A percentile compares a stretch with the other conserved stretches of the same genome.
These are phyloP conservation scores for Bothrops jararaca DNA, from an alignment of 2,113 vertebrate genomes.

Conservation along the genomic window DNA sequence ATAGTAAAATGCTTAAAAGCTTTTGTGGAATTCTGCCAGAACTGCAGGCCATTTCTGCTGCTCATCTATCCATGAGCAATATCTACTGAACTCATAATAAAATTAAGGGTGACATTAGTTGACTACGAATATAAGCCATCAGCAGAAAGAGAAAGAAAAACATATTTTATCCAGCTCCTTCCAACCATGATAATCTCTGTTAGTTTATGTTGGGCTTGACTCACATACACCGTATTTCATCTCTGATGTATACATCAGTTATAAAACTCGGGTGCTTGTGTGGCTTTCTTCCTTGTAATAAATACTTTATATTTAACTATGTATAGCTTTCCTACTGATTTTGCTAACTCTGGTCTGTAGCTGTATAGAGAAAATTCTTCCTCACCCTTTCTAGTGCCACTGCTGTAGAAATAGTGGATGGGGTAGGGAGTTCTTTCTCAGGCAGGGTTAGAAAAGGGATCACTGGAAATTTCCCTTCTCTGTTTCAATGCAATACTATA, in stretches of 20 bases:
- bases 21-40: rapidly evolving
- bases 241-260: not conserved
- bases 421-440: not conserved
- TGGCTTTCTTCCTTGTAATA: not conserved
- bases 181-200: not conserved
- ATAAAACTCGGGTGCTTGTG: not conserved
- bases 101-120: not conserved
- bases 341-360: not conserved
- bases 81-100: not conserved
- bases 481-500: not conserved
- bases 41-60: not conserved
- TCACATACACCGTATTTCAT: not conserved
- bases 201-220: not conserved
- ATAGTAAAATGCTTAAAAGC: not conserved
- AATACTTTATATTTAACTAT: not conserved
- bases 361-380: not conserved
- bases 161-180: not conserved
- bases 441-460: not conserved
- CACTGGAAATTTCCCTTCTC: not conserved
- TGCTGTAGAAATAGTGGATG: not conserved
- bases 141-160: not conserved
- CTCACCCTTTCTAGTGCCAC: not conserved
- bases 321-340: not conserved
- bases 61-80: not conserved
- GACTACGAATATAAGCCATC: not conserved